These are phyloP conservation scores for Platypus cylindrus DNA, from an alignment of 2,888 invertebrate species.

Conservation along the genomic window DNA sequence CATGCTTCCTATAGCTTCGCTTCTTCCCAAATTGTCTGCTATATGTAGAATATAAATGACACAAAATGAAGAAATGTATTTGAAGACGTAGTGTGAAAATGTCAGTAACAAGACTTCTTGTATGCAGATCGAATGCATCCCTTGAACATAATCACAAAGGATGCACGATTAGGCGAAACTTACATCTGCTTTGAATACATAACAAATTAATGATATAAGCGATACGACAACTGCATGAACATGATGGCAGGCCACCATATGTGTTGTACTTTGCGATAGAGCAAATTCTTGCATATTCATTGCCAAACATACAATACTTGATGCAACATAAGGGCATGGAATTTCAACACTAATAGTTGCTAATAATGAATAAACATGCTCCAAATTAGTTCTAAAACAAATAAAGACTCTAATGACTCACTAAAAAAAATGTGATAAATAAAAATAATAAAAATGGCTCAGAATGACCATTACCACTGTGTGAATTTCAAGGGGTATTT, in stretches of 20 bases:
- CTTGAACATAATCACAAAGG: too few species aligned
- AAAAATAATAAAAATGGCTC: too few species aligned
- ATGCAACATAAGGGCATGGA: slow-evolving; percentile 49
- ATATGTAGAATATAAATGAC: neutral
- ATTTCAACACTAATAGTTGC: slow-evolving; percentile 44
- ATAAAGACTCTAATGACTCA: neutral
- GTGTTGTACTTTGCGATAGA: slow-evolving; percentile 32
- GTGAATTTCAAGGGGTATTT: neutral
- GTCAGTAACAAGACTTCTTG: too few species aligned
- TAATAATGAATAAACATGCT: slow-evolving; percentile 42
- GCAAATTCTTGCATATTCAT: slow-evolving; percentile 50
- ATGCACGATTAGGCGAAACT: slow-evolving; percentile 5
- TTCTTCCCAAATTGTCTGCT: neutral
- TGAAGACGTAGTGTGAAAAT: neutral
- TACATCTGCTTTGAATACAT: slow-evolving; percentile 44
- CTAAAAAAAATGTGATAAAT: neutral
- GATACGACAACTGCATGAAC: slow-evolving; percentile 47
- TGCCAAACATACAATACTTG: slow-evolving; percentile 42
- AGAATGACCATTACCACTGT: neutral
- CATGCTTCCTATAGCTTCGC: too few species aligned
- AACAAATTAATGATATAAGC: slow-evolving; percentile 48
- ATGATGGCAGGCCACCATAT: slow-evolving; percentile 35
- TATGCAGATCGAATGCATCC: too few species aligned
- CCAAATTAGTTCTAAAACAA: slow-evolving; percentile 36
- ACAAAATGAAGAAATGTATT: neutral